Evolutionary conservation across 2,797 vertebrate species (phyloP).

Genomic region (Saxicola maurus): DNA sequence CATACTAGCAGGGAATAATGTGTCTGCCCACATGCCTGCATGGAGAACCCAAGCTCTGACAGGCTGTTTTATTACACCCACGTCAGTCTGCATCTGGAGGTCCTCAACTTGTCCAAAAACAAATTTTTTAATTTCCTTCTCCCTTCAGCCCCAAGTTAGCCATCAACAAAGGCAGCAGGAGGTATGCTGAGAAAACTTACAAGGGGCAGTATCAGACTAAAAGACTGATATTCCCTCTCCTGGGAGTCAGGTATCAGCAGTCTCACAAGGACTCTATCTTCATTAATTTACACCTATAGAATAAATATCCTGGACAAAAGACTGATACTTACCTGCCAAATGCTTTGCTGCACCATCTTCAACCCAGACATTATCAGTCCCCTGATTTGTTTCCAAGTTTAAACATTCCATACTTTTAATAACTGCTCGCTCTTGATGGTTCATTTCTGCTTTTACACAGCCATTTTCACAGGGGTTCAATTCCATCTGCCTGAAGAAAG

Average conservation of each 20-base stretch:
- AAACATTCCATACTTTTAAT: constrained; percentile 48
- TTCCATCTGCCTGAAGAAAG: constrained; percentile 75
- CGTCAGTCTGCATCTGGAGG: not conserved
- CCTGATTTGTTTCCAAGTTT: constrained; percentile 41
- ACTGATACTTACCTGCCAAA: constrained; percentile 51
- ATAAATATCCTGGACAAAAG: not conserved
- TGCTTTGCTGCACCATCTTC: constrained; percentile 39
- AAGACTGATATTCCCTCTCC: not conserved
- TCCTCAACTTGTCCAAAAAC: not conserved
- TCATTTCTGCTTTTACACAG: constrained; percentile 69
- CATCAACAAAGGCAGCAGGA: not conserved
- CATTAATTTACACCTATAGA: not conserved
- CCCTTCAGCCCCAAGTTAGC: not conserved
- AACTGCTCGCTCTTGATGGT: constrained; percentile 65
- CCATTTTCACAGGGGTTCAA: constrained; percentile 75
- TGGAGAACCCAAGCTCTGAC: not conserved
- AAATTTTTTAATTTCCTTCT: not conserved
- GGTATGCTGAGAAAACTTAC: not conserved
- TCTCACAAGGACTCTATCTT: not conserved
- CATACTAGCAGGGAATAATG: not conserved
- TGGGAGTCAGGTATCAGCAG: not conserved
- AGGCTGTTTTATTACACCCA: not conserved
- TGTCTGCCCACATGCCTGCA: not conserved
- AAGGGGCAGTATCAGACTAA: not conserved
- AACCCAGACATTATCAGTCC: constrained; percentile 6